These are phyloP conservation scores for Araneus ventricosus DNA, from an alignment of 1,140 invertebrate genomes.

Conservation along the genomic window DNA sequence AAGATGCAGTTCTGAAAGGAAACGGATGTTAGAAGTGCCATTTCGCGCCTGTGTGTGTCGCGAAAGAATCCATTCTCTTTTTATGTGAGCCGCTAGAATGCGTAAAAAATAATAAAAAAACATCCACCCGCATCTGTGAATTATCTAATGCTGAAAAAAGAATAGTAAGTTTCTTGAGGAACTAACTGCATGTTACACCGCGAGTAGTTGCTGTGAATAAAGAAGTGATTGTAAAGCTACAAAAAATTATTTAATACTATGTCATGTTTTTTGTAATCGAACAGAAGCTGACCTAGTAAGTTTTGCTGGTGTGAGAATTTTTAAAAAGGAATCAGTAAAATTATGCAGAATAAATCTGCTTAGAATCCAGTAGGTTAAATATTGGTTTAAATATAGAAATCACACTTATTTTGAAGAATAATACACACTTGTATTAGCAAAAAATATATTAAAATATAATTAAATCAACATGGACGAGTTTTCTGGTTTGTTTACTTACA, in stretches of 20 bases:
- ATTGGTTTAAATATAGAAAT: too few species aligned
- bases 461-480: too few species aligned
- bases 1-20: conserved; percentile 32
- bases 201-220: background rate
- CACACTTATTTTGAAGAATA: too few species aligned
- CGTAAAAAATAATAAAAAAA: background rate
- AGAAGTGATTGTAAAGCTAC: background rate
- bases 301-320: too few species aligned
- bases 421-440: too few species aligned
- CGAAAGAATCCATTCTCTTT: background rate
- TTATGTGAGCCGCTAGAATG: background rate
- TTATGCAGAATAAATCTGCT: too few species aligned
- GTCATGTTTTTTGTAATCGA: too few species aligned
- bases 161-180: background rate
- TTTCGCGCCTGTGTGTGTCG: background rate
- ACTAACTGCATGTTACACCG: background rate
- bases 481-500: too few species aligned
- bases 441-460: too few species aligned
- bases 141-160: background rate
- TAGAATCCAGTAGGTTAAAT: too few species aligned
- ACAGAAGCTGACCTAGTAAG: too few species aligned
- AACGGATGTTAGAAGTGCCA: conserved; percentile 36
- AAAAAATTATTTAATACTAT: background rate
- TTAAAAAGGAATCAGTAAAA: too few species aligned
- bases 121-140: background rate